A percentile compares a stretch with the other conserved stretches of the same genome.
Evolutionary conservation across 2,888 invertebrate genomes (phyloP).

Genomic region (Tribolium freemani): DNA sequence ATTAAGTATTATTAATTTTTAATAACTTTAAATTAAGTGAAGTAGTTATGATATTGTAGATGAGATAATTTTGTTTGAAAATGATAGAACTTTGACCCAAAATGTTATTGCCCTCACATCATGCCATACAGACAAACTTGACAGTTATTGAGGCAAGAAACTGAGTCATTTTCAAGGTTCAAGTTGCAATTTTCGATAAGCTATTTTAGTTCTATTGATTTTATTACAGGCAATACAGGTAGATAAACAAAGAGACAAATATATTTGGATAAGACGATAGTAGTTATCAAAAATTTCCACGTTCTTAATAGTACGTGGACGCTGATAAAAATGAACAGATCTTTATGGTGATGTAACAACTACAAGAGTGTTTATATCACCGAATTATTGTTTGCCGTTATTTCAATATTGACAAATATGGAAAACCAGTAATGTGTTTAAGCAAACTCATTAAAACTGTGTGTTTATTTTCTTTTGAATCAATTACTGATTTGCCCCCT

Average conservation of each 20-base stretch:
- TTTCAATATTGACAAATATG: constrained; percentile 12
- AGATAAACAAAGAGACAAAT: neutral
- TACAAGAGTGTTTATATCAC: neutral
- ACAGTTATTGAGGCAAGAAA: neutral
- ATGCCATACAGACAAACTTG: neutral
- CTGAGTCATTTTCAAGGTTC: neutral
- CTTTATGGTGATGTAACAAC: neutral
- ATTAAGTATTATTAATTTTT: too few species aligned
- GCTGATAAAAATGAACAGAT: neutral
- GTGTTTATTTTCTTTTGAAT: constrained; percentile 20
- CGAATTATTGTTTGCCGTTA: neutral
- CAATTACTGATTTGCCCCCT: constrained; percentile 5
- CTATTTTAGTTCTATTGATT: neutral
- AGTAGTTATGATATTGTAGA: neutral
- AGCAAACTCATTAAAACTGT: constrained; percentile 18
- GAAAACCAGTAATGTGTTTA: neutral
- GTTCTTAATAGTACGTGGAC: neutral
- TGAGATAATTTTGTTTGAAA: too few species aligned
- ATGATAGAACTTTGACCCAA: neutral
- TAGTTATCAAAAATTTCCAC: neutral
- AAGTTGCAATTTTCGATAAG: neutral
- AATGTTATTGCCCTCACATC: neutral
- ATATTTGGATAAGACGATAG: neutral
- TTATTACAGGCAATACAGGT: neutral
- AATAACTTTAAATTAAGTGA: too few species aligned